phyloP scores from a whole-genome alignment of 2,797 vertebrate genomes.

The Antennarius maculatus region DNA sequence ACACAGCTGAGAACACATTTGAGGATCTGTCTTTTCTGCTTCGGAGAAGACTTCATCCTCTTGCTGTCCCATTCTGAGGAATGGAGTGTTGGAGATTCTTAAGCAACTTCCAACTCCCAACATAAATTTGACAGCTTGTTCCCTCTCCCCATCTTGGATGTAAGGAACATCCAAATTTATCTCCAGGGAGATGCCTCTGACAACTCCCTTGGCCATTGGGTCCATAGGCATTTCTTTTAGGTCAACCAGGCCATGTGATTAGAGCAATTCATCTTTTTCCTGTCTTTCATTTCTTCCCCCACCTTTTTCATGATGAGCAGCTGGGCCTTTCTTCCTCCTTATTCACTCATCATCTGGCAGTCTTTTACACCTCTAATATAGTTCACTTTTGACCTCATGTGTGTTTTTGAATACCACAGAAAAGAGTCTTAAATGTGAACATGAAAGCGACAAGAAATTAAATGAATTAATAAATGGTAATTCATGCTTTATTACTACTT shows the following conservation, averaged over 20 bases:
- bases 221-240: slow-evolving; percentile 11
- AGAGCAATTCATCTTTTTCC: slow-evolving; percentile 1
- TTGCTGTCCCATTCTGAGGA: slow-evolving; percentile 5
- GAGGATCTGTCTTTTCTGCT: slow-evolving; percentile 17
- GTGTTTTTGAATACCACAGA: too few relatives aligned
- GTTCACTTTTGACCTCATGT: too few relatives aligned
- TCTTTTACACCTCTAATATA: not conserved
- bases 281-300: slow-evolving; percentile 2
- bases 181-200: slow-evolving; percentile 9
- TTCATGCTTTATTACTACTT: too few relatives aligned
- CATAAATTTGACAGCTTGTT: slow-evolving; percentile 14
- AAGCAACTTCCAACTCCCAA: slow-evolving; percentile 10
- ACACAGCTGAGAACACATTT: slow-evolving; percentile 8
- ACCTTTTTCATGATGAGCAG: slow-evolving; percentile 6
- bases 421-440: too few relatives aligned
- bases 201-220: slow-evolving; percentile 19
- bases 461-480: too few relatives aligned
- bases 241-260: not conserved
- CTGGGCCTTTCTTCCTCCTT: not conserved
- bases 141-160: slow-evolving; percentile 3
- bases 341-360: not conserved
- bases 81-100: slow-evolving; percentile 6
- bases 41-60: not conserved
- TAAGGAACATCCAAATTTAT: slow-evolving; percentile 37
- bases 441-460: too few relatives aligned